These are phyloP conservation scores for Lymantria monacha DNA, from an alignment of 2,888 invertebrate genomes.

Conservation along the genomic window DNA sequence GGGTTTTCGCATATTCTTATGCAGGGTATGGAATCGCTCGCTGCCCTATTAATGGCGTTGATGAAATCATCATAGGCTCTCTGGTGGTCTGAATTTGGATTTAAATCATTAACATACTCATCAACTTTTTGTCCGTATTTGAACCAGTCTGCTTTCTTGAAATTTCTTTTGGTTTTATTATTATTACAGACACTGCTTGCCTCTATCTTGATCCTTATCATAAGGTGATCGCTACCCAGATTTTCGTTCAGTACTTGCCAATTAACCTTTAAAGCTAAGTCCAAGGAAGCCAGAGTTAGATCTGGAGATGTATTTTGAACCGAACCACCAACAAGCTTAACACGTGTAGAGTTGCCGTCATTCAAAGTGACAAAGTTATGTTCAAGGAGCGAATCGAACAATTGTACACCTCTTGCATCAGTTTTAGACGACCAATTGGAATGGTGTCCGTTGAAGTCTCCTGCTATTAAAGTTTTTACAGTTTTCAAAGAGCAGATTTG, in stretches of 20 bases:
- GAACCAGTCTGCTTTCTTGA: slow-evolving; percentile 6
- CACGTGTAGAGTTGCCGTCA: not conserved
- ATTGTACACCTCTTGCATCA: not conserved
- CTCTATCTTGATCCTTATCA: slow-evolving; percentile 8
- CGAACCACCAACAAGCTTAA: not conserved
- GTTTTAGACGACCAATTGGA: not conserved
- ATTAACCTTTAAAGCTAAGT: not conserved
- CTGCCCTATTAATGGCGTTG: no score
- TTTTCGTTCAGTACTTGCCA: not conserved
- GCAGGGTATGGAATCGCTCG: no score
- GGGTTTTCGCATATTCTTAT: no score
- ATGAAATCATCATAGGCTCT: no score
- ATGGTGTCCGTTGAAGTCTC: slow-evolving; percentile 1
- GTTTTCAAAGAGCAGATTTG: not conserved
- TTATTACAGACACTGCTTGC: not conserved
- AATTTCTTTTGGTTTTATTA: slow-evolving; percentile 1
- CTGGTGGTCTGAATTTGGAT: no score
- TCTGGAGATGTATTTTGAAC: not conserved
- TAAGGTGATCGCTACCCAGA: slow-evolving; percentile 1
- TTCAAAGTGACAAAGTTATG: not conserved
- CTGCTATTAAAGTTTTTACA: not conserved
- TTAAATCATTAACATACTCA: not conserved
- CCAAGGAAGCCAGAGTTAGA: not conserved
- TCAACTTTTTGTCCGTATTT: not conserved
- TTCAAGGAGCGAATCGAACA: not conserved